Percentiles rank a stretch among this genome's conserved stretches.
Evolutionary conservation across 2,888 invertebrate species (phyloP).

Genomic region (Diplolepis rosae): DNA sequence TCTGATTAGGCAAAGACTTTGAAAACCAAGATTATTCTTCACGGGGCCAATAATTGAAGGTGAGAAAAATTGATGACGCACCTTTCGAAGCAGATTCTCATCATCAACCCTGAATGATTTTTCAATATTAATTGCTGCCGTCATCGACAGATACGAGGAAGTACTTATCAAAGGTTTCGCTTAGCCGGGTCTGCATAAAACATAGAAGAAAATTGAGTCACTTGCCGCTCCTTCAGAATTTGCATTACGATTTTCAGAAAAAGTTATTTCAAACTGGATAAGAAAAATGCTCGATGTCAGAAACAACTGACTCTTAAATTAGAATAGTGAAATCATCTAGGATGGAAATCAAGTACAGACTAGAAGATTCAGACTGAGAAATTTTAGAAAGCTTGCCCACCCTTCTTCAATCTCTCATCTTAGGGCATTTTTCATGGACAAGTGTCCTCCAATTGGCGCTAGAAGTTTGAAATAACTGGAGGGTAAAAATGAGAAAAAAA

Average conservation of each 20-base stretch:
- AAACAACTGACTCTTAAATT: no score
- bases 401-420: not conserved
- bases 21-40: not conserved
- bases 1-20: not conserved
- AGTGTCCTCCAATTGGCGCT: not conserved
- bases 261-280: not conserved
- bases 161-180: conserved; percentile 48
- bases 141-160: conserved; percentile 56
- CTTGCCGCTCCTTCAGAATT: not conserved
- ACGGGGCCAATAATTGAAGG: conserved; percentile 44
- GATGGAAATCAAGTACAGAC: no score
- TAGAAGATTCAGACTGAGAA: no score
- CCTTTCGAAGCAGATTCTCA: not conserved
- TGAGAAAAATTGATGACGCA: conserved; percentile 46
- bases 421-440: not conserved
- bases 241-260: not conserved
- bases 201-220: not conserved
- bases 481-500: not conserved
- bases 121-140: conserved; percentile 63
- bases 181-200: not conserved
- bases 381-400: not conserved
- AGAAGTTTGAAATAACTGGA: not conserved
- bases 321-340: no score
- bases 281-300: no score
- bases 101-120: conserved; percentile 52